Base-by-base conservation (phyloP, 2,888 invertebrate species). In the Orchesella flavescens region DNA sequence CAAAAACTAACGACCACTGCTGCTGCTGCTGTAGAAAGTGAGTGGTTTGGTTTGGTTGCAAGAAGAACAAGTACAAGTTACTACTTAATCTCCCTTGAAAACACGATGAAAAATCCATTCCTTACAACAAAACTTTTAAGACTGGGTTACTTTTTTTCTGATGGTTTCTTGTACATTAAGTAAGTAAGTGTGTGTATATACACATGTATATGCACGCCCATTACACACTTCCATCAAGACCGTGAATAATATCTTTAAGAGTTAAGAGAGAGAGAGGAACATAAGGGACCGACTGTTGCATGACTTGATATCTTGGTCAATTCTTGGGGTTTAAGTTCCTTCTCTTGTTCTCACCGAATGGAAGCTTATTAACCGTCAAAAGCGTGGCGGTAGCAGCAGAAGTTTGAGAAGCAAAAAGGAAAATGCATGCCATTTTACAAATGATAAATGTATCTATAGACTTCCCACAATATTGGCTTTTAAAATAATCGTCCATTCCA, bases 21-120 rank as follows among this genome's bases (percentile, higher is more conserved):
- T 4, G 34, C 34, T 4, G 7, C 3, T 34, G 7, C 3, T 4
- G 34, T 2, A 34, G 7, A 34, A 34, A 34, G 34, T 34, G 34
- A 34, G 34, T 34, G 34, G 34, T 34, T 34, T 34, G 34, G 34
- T 34, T 34, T 34, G 34, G 34, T 34, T 34, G 34, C 34, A 34
- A 34, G 34, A 34, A 7, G n/a, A n/a, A n/a, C n/a, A 34, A 34
- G 43, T 66, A 66, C 75, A 43, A 66, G 75, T 66, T 65, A 49
- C 55, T 34, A 15, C 55, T 75, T 75, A 75, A 75, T 75, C 75
- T 65, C 55, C 63, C 63, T 43, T 53, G 65, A 75, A 65, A 75
- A 75, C 75, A 65, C 53, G 65, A 66, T 75, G 75, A 75, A 75
- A 75, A 75, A 75, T 75, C 66, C 55, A 75, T 66, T 75, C 65